phyloP scores from a whole-genome alignment of 1,140 invertebrate genomes.

The Acromyrmex echinatior region DNA sequence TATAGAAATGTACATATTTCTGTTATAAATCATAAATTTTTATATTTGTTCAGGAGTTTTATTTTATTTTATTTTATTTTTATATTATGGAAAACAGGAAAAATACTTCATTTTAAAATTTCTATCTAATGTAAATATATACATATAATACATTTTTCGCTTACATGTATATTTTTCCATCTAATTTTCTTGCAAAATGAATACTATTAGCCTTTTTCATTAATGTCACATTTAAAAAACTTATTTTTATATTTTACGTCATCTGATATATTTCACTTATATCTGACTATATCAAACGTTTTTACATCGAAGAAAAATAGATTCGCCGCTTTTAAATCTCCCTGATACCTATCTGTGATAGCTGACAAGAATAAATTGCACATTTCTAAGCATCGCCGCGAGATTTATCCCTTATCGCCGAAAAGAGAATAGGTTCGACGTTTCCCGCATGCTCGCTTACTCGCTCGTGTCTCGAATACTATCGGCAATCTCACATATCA shows the following conservation, averaged over 20 bases:
- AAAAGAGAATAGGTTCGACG: constrained; percentile 33
- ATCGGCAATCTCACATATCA: constrained; percentile 25
- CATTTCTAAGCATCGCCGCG: not conserved
- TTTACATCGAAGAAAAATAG: not conserved
- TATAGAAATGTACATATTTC: not conserved
- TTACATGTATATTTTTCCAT: not conserved
- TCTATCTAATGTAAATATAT: not conserved
- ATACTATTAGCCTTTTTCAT: not conserved
- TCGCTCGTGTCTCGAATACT: constrained; percentile 24
- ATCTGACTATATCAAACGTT: not conserved
- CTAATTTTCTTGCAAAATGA: not conserved
- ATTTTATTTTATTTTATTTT: not conserved
- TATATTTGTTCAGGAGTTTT: not conserved
- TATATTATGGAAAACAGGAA: not conserved
- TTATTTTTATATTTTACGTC: not conserved
- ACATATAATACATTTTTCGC: not conserved
- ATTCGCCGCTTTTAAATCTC: not conserved
- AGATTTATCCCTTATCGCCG: constrained; percentile 20
- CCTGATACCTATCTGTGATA: not conserved
- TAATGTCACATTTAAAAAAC: not conserved
- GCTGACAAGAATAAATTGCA: constrained; percentile 26
- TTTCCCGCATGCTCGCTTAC: constrained; percentile 11
- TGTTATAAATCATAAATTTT: not conserved
- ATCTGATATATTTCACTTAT: no score
- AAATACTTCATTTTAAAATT: not conserved